Percentiles rank a stretch among this genome's conserved stretches.
phyloP scores from a whole-genome alignment of 2,888 invertebrate genomes.

The Dryobotodes eremita region DNA sequence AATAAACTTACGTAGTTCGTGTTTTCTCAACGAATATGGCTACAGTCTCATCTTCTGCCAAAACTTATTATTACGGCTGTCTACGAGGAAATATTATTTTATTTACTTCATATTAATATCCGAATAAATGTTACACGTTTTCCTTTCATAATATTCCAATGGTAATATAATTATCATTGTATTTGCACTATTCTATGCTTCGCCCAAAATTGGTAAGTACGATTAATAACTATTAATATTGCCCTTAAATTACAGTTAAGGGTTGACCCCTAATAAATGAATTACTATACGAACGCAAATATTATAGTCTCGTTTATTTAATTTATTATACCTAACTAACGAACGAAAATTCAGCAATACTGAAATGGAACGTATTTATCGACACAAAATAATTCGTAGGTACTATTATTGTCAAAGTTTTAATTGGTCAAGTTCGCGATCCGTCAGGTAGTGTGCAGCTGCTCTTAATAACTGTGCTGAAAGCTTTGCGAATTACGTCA shows the following conservation, averaged over 20 bases:
- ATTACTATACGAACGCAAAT: slow-evolving; percentile 55
- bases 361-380: slow-evolving; percentile 60
- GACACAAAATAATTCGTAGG: slow-evolving; percentile 55
- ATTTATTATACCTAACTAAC: slow-evolving; percentile 53
- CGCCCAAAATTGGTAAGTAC: slow-evolving; percentile 51
- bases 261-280: slow-evolving; percentile 58
- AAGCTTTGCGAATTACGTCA: slow-evolving; percentile 59
- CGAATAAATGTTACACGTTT: slow-evolving; percentile 69
- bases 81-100: slow-evolving; percentile 74
- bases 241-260: slow-evolving; percentile 52
- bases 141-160: slow-evolving; percentile 63
- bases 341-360: slow-evolving; percentile 52
- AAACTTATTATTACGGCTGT: slow-evolving; percentile 75
- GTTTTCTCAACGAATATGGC: slow-evolving; percentile 63
- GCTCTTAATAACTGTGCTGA: slow-evolving; percentile 63
- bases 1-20: slow-evolving; percentile 34
- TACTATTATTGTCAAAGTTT: slow-evolving; percentile 62
- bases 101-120: slow-evolving; percentile 76
- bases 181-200: slow-evolving; percentile 55
- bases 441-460: slow-evolving; percentile 58
- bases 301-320: slow-evolving; percentile 55
- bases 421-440: slow-evolving; percentile 66
- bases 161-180: slow-evolving; percentile 63
- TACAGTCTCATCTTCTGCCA: slow-evolving; percentile 73
- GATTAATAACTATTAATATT: slow-evolving; percentile 49